These are phyloP conservation scores for Psilanteris sp. DNA, from an alignment of 1,140 invertebrate species.

Conservation along the genomic window DNA sequence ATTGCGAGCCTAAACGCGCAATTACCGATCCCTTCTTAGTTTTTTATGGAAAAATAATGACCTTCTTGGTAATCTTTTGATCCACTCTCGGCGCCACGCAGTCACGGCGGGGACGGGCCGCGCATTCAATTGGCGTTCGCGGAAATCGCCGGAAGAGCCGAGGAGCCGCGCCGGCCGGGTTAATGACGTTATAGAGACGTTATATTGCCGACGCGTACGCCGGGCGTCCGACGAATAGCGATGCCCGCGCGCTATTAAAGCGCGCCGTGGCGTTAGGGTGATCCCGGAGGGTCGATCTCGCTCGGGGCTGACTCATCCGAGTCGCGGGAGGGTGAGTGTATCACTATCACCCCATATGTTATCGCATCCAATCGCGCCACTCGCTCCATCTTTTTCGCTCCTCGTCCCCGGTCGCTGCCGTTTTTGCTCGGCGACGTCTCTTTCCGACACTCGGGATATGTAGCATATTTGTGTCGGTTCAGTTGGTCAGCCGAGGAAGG, in stretches of 20 bases:
- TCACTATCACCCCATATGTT: constrained; percentile 75
- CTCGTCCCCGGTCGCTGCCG: constrained; percentile 41
- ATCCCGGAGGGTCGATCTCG: constrained; percentile 32
- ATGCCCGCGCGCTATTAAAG: constrained; percentile 46
- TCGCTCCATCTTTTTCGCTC: constrained; percentile 24
- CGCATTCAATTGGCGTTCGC: constrained; percentile 7
- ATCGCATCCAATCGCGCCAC: constrained; percentile 64
- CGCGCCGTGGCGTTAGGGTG: constrained; percentile 30
- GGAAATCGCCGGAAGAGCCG: constrained; percentile 19
- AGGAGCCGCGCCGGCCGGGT: constrained; percentile 21
- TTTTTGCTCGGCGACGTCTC: constrained; percentile 49
- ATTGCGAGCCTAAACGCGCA: too few species aligned
- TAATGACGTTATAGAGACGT: constrained; percentile 45
- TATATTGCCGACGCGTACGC: constrained; percentile 6
- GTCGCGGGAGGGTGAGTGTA: constrained; percentile 64
- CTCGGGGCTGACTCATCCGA: constrained; percentile 51
- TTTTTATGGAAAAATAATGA: constrained; percentile 1
- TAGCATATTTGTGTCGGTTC: constrained; percentile 71
- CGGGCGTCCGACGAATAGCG: constrained; percentile 15
- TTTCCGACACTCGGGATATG: constrained; percentile 49
- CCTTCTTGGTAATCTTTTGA: constrained; percentile 10
- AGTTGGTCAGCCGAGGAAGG: constrained; percentile 59
- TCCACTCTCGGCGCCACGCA: neutral
- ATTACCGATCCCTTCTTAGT: too few species aligned
- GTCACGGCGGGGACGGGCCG: constrained; percentile 12